Evolutionary conservation across 2,113 vertebrate species (phyloP).

Genomic region (Lampris megalopsis): DNA sequence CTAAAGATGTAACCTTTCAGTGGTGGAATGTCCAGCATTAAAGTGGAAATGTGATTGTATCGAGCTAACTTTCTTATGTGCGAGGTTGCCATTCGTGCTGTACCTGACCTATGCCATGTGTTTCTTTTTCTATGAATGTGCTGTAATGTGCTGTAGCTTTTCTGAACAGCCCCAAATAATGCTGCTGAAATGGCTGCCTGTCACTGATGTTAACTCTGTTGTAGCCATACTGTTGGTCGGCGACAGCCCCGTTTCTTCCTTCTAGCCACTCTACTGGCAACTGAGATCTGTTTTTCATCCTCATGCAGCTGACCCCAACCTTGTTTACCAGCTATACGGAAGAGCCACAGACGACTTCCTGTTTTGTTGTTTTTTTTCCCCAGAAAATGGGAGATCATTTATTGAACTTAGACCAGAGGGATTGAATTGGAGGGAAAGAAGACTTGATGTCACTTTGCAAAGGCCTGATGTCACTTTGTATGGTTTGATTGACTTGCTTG

Average conservation of each 20-base stretch:
- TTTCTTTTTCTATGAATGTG: conserved; percentile 75
- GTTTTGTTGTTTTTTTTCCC: conserved; percentile 43
- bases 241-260: conserved; percentile 26
- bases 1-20: conserved; percentile 50
- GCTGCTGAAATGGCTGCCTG: conserved; percentile 78
- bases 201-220: conserved; percentile 56
- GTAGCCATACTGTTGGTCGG: conserved; percentile 54
- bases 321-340: conserved; percentile 69
- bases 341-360: conserved; percentile 56
- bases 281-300: conserved; percentile 13
- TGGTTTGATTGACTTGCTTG: conserved; percentile 75
- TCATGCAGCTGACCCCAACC: conserved; percentile 73
- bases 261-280: neutral
- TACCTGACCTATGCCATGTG: conserved; percentile 56
- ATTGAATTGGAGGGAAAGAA: conserved; percentile 60
- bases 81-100: conserved; percentile 36
- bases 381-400: conserved; percentile 65
- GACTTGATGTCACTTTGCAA: conserved; percentile 84
- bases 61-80: conserved; percentile 65
- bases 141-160: conserved; percentile 55
- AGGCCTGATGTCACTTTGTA: conserved; percentile 83
- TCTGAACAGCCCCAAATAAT: conserved; percentile 67
- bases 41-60: conserved; percentile 77
- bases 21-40: conserved; percentile 71
- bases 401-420: conserved; percentile 45